These are phyloP conservation scores for Geococcyx californianus DNA, from an alignment of 2,113 vertebrate species.

Conservation along the genomic window DNA sequence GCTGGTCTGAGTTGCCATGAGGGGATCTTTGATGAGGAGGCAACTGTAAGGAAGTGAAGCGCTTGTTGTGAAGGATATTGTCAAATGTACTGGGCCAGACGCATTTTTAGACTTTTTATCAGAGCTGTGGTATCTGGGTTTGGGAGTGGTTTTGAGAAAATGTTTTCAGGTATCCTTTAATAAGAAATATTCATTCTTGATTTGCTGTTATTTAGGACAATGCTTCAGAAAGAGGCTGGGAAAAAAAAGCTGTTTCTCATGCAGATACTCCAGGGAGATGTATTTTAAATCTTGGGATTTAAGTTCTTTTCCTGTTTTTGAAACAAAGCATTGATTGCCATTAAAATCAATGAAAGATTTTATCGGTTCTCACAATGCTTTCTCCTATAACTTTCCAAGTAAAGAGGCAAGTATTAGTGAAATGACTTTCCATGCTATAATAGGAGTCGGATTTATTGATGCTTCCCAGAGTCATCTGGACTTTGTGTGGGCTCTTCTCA, in stretches of 20 bases:
- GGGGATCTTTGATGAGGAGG: background rate
- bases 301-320: background rate
- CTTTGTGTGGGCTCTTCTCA: background rate
- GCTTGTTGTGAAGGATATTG: background rate
- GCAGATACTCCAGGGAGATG: background rate
- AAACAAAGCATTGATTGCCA: conserved; percentile 11
- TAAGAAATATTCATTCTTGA: background rate
- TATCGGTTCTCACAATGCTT: conserved; percentile 23
- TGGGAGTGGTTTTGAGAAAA: background rate
- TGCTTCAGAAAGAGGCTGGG: background rate
- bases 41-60: background rate
- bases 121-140: background rate
- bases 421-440: background rate
- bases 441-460: conserved; percentile 2
- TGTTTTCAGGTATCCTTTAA: background rate
- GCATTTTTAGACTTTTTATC: background rate
- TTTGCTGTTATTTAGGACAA: background rate
- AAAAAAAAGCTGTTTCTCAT: background rate
- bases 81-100: background rate
- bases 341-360: conserved; percentile 18
- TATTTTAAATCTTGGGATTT: conserved; percentile 6
- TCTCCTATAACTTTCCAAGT: background rate
- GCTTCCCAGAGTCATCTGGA: conserved; percentile 1
- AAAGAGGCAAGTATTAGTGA: background rate
- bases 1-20: background rate